These are phyloP conservation scores for Agriopis aurantiaria DNA, from an alignment of 2,888 invertebrate genomes.

Conservation along the genomic window DNA sequence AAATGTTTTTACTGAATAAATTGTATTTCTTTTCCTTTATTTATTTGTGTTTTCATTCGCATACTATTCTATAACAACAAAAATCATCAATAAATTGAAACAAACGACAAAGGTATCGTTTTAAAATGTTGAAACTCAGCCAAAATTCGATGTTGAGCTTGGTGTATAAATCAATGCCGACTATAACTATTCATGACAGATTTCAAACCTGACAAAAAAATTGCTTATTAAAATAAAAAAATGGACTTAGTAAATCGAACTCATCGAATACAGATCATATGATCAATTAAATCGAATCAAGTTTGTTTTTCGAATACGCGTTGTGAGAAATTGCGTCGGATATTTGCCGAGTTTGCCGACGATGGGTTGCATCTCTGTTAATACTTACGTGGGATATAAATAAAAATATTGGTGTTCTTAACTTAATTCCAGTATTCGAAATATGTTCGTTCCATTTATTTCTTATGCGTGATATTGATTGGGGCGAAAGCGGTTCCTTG, in stretches of 20 bases:
- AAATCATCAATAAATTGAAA: conserved; percentile 37
- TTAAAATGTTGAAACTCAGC: conserved; percentile 35
- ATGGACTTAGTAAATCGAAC: conserved; percentile 47
- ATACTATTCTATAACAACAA: conserved; percentile 36
- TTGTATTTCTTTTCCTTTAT: conserved; percentile 14
- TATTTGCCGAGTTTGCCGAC: conserved; percentile 44
- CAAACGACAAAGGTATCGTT: conserved; percentile 36
- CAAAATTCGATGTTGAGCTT: conserved; percentile 28
- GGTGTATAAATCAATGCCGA: conserved; percentile 30
- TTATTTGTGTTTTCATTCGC: conserved; percentile 16
- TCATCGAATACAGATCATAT: conserved; percentile 53
- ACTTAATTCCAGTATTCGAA: conserved; percentile 42
- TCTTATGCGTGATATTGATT: neutral
- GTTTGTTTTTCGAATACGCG: conserved; percentile 42
- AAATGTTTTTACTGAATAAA: neutral
- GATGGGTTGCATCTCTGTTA: conserved; percentile 32
- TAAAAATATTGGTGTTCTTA: conserved; percentile 51
- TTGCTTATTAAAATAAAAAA: conserved; percentile 61
- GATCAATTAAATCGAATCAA: conserved; percentile 58
- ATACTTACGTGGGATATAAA: conserved; percentile 54
- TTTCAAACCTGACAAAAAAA: conserved; percentile 44
- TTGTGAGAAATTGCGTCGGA: conserved; percentile 48
- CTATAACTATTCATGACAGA: conserved; percentile 26
- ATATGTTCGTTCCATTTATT: conserved; percentile 10
- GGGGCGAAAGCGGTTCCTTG: neutral